Base-by-base conservation (phyloP, 1,140 invertebrate species). In the Lepidurus apus region DNA sequence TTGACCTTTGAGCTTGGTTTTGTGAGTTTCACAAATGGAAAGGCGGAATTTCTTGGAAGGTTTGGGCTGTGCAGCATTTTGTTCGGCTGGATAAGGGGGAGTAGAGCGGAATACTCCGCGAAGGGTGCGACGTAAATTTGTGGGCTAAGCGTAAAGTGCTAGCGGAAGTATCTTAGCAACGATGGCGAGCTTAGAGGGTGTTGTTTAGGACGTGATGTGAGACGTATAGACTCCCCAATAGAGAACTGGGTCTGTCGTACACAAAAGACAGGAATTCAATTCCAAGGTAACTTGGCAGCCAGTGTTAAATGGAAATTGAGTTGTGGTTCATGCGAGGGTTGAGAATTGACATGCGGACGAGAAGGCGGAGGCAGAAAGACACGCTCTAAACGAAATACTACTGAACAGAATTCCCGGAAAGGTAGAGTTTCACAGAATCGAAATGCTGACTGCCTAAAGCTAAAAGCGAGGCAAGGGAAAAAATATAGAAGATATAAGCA, bases 241-340 rank as follows among this genome's bases (percentile, higher is more conserved):
- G 21, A 65, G 53, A 7, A 21, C 17, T 13, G 53, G 53, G 17
- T 65, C 8, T 65, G 21, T 65, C 7, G 17, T 21, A 13, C 53
- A 21, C 53, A 17, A 65, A 21, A 13, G 53, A 65, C 53, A 65
- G 53, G 53, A 65, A 65, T 65, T 65, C 17, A 65, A 65, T 65
- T 65, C 53, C 21, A 65, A 65, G 53, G 53, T 65, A 65, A 65
- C 53, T 13, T 65, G 53, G 53, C 53, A 65, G 53, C 53, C 53
- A 65, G 53, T 65, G 8, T 65, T 65, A 17, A 65, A 65, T 65
- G 53, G 21, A 65, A 65, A 65, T 65, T 65, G 53, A 65, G 53
- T 65, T 65, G 53, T 65, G 53, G 53, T 65, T 65, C 53, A 65
- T 8, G 53, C 34, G 34, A 34, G 53, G 17, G 53, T n/a, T n/a